Evolutionary conservation across 2,797 vertebrate genomes (phyloP).

Genomic region (Cheirogaleus major): DNA sequence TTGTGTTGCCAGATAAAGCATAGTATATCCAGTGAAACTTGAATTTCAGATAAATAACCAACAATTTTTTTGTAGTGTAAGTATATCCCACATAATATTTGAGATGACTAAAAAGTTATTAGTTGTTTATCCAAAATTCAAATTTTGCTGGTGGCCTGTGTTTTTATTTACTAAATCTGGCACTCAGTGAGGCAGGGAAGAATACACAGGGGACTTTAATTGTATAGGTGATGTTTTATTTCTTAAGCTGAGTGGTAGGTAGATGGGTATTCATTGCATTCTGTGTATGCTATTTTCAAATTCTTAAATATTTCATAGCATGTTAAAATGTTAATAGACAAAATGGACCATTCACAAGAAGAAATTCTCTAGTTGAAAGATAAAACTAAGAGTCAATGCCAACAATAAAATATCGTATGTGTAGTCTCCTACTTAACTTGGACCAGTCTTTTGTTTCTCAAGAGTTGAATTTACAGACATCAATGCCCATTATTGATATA

Average conservation of each 20-base stretch:
- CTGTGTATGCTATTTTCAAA: constrained; percentile 32
- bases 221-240: background rate
- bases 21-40: background rate
- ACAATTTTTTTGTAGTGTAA: background rate
- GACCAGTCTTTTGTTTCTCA: constrained; percentile 41
- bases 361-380: constrained; percentile 12
- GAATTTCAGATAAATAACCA: constrained; percentile 11
- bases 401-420: background rate
- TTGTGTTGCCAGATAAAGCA: background rate
- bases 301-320: constrained; percentile 17
- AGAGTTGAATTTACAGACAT: constrained; percentile 55
- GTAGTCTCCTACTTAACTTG: constrained; percentile 55
- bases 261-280: background rate
- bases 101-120: background rate
- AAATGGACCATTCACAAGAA: constrained; percentile 25
- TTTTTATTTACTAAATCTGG: background rate
- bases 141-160: background rate
- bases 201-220: background rate
- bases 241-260: background rate
- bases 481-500: background rate
- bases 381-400: background rate
- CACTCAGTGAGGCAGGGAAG: background rate
- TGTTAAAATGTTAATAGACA: constrained; percentile 46
- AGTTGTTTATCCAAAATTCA: background rate
- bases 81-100: background rate